Evolutionary conservation across 2,888 invertebrate species (phyloP).

Genomic region (Yponomeuta plumbellus): DNA sequence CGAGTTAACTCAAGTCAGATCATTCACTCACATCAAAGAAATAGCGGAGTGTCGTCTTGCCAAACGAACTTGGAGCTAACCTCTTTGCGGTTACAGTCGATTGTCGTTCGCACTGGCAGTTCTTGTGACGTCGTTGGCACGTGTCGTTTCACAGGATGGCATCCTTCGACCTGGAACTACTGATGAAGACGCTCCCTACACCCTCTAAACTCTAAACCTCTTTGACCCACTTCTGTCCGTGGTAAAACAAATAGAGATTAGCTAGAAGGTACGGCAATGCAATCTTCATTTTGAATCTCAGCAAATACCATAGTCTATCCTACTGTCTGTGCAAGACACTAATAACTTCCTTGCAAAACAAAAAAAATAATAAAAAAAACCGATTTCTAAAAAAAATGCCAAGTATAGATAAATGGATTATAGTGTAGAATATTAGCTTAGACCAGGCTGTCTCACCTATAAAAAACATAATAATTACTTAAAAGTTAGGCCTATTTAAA

Average conservation of each 20-base stretch:
- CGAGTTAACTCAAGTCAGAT: constrained; percentile 1
- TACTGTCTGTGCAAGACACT: too few species aligned
- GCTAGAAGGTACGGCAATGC: neutral
- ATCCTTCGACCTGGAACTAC: neutral
- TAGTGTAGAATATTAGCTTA: too few species aligned
- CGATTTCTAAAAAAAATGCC: too few species aligned
- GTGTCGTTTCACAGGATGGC: neutral
- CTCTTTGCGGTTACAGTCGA: neutral
- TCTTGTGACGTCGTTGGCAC: neutral
- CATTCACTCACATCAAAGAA: constrained; percentile 3
- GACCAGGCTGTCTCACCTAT: too few species aligned
- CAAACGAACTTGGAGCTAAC: neutral
- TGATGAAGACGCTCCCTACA: neutral
- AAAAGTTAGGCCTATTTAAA: too few species aligned
- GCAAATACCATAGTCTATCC: too few species aligned
- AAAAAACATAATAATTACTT: too few species aligned
- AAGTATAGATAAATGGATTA: too few species aligned
- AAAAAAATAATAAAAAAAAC: too few species aligned
- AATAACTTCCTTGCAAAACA: too few species aligned
- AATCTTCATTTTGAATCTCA: neutral
- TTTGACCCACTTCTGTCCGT: neutral
- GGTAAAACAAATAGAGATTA: neutral
- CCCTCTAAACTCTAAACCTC: neutral
- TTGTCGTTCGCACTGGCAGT: neutral
- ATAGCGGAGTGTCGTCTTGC: neutral